Conservation (phyloP, 2,888 invertebrate genomes). For the Nowickia ferox region DNA sequence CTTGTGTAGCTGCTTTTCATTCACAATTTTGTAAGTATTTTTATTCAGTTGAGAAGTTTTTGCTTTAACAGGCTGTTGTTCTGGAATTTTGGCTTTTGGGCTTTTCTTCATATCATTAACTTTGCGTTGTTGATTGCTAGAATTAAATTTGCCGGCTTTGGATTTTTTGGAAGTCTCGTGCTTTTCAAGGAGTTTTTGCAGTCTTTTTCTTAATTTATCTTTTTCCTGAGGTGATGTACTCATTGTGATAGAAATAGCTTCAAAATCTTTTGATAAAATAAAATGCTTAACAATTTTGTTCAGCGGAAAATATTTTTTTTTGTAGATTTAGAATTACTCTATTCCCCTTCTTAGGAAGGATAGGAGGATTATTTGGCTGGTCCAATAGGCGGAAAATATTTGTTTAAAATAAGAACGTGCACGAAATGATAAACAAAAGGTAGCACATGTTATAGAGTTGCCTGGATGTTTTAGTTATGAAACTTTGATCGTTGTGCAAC, state of each 20-base stretch:
- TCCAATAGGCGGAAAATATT: not conserved
- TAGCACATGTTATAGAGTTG: constrained; percentile 48
- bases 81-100: not conserved
- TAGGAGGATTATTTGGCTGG: too few relatives aligned
- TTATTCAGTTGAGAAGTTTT: not conserved
- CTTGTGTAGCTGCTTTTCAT: not conserved
- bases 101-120: not conserved
- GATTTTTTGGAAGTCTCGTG: constrained; percentile 8
- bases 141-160: not conserved
- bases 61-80: not conserved
- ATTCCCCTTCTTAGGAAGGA: too few relatives aligned
- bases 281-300: not conserved
- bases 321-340: too few relatives aligned
- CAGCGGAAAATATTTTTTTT: not conserved
- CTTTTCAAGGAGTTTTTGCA: constrained; percentile 64
- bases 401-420: constrained; percentile 50
- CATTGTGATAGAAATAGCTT: constrained; percentile 19
- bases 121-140: not conserved
- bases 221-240: constrained; percentile 41
- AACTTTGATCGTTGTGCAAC: not conserved
- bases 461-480: not conserved
- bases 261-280: not conserved
- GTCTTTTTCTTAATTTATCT: constrained; percentile 62
- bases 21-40: constrained; percentile 4
- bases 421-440: constrained; percentile 60